Evolutionary conservation across 2,797 vertebrate genomes (phyloP), one percentile per base, ranked within the genome.

Genomic region (Epinephelus coioides): DNA sequence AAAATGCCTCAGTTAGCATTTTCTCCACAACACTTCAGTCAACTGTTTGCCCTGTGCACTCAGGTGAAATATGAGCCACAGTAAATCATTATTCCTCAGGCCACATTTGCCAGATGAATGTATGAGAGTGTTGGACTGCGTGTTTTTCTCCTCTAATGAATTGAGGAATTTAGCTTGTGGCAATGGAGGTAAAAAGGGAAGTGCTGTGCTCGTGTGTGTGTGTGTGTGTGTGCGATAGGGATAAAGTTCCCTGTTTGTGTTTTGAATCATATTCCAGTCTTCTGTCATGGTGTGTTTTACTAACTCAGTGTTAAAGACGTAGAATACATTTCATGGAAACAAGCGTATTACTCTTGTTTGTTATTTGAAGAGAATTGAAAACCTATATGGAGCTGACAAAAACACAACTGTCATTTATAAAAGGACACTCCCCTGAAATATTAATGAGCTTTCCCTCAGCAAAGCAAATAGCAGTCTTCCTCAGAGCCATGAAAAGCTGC

Each of bases 1-100:
- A 92, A 93, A 95, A 92, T 89, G 92, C 90, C 89, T 92, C 92
- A 87, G 94, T 95, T 94, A 91, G 94, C 95, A 93, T 95, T 95
- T 95, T 95, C 92, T 90, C 84, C 92, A 92, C 86, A 92, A 94
- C 92, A 93, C 93, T 93, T 95, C 91, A 94, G 94, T 95, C 91
- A 93, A 94, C 94, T 94, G 94, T 94, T 94, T 94, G 94, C 91
- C 93, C 94, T 94, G 94, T 94, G 94, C 93, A 92, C 93, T 93
- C 95, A 95, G 93, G 94, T 96, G 95, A 96, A 96, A 96, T 95
- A 95, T 94, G 95, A 96, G 94, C 93, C 92, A 92, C 91, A 94
- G 88, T 96, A 95, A 95, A 95, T 95, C 94, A 95, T 95, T 95
- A 95, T 95, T 95, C 94, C 95, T 94, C 89, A 90, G 94, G 92